Conservation (phyloP, 2,797 vertebrate species). For the Atherinosoma microstoma region DNA sequence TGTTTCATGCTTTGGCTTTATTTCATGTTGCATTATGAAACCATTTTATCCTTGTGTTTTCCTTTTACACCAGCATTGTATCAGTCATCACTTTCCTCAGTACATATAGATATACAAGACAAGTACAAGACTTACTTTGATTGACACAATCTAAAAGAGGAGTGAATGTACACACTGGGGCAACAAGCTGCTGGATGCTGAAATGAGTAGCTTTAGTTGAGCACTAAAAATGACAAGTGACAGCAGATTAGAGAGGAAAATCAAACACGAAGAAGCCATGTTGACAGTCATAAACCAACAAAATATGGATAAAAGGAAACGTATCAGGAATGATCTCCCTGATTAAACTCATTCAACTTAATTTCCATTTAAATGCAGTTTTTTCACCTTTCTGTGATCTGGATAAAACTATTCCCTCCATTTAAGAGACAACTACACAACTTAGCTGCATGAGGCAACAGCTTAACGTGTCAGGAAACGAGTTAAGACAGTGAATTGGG, state of each 20-base stretch:
- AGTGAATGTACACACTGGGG: too few relatives aligned
- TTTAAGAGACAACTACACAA: conserved; percentile 6
- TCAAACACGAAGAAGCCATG: background rate
- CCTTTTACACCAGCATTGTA: too few relatives aligned
- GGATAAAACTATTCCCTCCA: conserved; percentile 1
- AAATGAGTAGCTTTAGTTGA: background rate
- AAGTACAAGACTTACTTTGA: too few relatives aligned
- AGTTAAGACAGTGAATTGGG: conserved; percentile 15
- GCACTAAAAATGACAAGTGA: conserved; percentile 19
- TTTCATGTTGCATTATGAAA: too few relatives aligned
- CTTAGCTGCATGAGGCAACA: conserved; percentile 55
- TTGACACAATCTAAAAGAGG: too few relatives aligned
- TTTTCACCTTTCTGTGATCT: background rate
- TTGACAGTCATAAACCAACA: background rate
- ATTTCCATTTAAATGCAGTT: background rate
- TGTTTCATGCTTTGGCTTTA: too few relatives aligned
- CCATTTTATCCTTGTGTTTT: too few relatives aligned
- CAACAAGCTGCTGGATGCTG: background rate
- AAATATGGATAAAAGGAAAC: background rate
- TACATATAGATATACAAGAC: too few relatives aligned
- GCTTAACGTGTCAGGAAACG: conserved; percentile 39
- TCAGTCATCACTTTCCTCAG: too few relatives aligned
- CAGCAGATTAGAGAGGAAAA: background rate
- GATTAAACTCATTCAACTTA: background rate
- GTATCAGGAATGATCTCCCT: background rate